A percentile compares a stretch with the other conserved stretches of the same genome.
Conservation (phyloP, 2,113 vertebrate genomes). For the Myotis yumanensis region DNA sequence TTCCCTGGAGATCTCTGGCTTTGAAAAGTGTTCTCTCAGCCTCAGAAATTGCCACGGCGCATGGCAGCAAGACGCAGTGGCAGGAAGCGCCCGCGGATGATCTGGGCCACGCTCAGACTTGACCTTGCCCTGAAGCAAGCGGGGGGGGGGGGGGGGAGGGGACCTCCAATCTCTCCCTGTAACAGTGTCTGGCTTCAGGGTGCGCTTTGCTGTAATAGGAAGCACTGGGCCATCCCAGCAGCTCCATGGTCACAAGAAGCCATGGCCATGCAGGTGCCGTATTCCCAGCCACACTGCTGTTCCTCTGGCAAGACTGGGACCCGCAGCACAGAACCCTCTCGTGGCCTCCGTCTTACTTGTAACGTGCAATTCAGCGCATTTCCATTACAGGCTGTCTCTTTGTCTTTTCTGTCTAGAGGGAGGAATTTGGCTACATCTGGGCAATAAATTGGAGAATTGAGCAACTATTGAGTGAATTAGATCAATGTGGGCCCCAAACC, state of each 20-base stretch:
- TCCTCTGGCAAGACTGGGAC: neutral
- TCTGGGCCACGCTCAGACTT: neutral
- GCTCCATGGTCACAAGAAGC: neutral
- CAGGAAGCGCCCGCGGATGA: neutral
- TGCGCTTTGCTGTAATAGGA: neutral
- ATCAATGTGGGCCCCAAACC: constrained; percentile 57
- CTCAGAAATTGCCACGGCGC: constrained; percentile 69
- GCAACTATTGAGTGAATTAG: constrained; percentile 68
- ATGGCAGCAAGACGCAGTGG: constrained; percentile 45
- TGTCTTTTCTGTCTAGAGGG: constrained; percentile 3
- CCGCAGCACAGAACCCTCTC: neutral
- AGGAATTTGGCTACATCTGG: constrained; percentile 59
- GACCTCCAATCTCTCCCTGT: rapidly evolving
- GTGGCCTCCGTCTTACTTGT: constrained; percentile 24
- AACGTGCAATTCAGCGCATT: constrained; percentile 13
- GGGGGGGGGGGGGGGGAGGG: too few species aligned
- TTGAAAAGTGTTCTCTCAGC: constrained; percentile 67
- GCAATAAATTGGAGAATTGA: constrained; percentile 69
- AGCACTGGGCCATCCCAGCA: neutral
- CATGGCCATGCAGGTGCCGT: neutral
- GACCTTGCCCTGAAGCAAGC: neutral
- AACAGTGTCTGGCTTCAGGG: neutral
- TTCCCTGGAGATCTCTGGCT: constrained; percentile 73
- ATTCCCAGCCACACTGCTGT: neutral
- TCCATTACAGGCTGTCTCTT: constrained; percentile 24